These are phyloP conservation scores for Pseudeuparius sepicola DNA, from an alignment of 2,888 invertebrate species.

Conservation along the genomic window DNA sequence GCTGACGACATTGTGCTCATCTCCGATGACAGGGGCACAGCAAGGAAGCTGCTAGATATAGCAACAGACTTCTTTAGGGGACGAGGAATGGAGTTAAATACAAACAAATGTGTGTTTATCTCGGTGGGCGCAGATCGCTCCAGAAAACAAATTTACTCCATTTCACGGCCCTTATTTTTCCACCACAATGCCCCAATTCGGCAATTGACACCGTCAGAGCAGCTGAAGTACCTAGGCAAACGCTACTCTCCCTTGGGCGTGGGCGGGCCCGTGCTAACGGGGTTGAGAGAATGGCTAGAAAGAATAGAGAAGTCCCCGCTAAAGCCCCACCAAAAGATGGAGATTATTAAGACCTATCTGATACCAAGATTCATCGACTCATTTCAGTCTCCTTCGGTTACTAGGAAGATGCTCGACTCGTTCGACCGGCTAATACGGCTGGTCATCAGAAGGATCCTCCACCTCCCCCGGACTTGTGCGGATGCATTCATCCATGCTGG, in stretches of 20 bases:
- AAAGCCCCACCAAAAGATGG: conserved; percentile 9
- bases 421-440: conserved; percentile 7
- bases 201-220: conserved; percentile 5
- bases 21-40: not conserved
- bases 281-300: not conserved
- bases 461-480: conserved; percentile 5
- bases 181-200: not conserved
- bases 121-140: conserved; percentile 6
- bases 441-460: conserved; percentile 4
- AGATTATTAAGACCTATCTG: conserved; percentile 1
- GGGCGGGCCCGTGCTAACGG: not conserved
- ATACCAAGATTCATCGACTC: conserved; percentile 7
- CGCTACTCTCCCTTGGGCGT: conserved; percentile 5
- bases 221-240: conserved; percentile 12
- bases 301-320: conserved; percentile 6
- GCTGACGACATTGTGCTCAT: conserved; percentile 18
- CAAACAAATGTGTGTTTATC: conserved; percentile 6
- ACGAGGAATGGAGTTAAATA: conserved; percentile 13
- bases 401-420: conserved; percentile 1
- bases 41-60: not conserved
- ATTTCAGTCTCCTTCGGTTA: conserved; percentile 7
- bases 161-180: conserved; percentile 6
- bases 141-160: conserved; percentile 9
- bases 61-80: conserved; percentile 5
- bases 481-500: conserved; percentile 12